Evolutionary conservation across 2,797 vertebrate species (phyloP), one percentile per base, ranked within the genome.

Genomic region (Sebastolobus alascanus): DNA sequence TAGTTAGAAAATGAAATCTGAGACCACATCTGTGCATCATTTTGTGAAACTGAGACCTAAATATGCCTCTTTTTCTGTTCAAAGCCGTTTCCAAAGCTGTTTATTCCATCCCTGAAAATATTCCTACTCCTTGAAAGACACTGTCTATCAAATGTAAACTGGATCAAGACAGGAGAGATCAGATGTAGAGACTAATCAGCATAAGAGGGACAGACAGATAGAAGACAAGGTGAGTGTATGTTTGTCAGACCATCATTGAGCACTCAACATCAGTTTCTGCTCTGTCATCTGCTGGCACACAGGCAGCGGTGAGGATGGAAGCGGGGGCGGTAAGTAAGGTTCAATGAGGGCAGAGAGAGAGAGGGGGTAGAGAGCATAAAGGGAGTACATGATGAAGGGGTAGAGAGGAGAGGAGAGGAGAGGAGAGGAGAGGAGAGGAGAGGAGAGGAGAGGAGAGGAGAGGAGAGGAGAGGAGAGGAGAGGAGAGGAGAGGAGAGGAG

Each of bases 181-280:
- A 29, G 71, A 69, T 63, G 55, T 38, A n/a, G 77, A 52, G 33
- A 64, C n/a, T 38, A 14, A 73, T 76, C 35, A 61, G 38, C n/a
- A 35, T n/a, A 13, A 50, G 40, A 68, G 20, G 46, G 58, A 58
- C 33, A 56, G 61, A 63, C 64, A 63, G 60, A 60, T 3, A 63
- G 73, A 75, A 66, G 78, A 76, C 12, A 71, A 73, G 40, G 63
- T 60, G 73, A 68, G 66, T 27, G 52, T 11, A 18, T 68, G 78
- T 83, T 79, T 89, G 77, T 84, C 73, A 87, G 85, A 84, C 77
- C 79, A 79, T 93, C 84, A 91, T 52, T 71, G 81, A 90, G 90
- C 84, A 73, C 87, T 89, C 84, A 88, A 84, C 79, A 83, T 87
- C 63, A 40, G 60, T 88, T 85, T 88, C 79, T 85, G 81, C 84